Percentiles rank a stretch among this genome's conserved stretches.
Evolutionary conservation across 2,797 vertebrate species (phyloP).

Genomic region (Platyrinchus mystaceus): DNA sequence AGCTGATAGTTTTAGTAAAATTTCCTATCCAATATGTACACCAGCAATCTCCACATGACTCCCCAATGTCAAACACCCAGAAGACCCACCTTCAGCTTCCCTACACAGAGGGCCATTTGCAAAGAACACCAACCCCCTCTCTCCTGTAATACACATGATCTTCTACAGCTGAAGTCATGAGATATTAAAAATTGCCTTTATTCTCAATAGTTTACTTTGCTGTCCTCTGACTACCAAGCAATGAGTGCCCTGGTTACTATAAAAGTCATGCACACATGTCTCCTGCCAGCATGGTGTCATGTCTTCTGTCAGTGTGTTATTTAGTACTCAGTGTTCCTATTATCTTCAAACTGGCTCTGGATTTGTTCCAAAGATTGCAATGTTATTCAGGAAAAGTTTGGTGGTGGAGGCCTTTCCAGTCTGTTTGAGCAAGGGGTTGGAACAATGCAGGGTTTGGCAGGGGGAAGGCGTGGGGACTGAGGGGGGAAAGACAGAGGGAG

Average conservation of each 20-base stretch:
- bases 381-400: conserved; percentile 32
- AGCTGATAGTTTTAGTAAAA: background rate
- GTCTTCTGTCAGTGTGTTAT: conserved; percentile 66
- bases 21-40: background rate
- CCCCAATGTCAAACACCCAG: background rate
- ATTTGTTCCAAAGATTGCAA: conserved; percentile 38
- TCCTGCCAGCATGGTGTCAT: conserved; percentile 63
- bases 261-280: conserved; percentile 61
- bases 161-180: background rate
- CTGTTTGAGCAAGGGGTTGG: background rate
- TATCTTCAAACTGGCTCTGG: conserved; percentile 65
- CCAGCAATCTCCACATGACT: fast-evolving
- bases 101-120: background rate
- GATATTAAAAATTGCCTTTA: background rate
- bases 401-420: background rate
- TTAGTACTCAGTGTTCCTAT: conserved; percentile 66
- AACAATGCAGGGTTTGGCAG: background rate
- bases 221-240: background rate
- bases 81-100: background rate
- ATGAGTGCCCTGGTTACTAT: conserved; percentile 44
- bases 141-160: background rate
- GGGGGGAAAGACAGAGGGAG: background rate
- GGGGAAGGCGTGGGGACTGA: background rate
- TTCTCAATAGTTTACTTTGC: background rate
- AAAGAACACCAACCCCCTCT: background rate